Conservation (phyloP, 2,888 invertebrate genomes). For the Allophyes oxyacanthae region DNA sequence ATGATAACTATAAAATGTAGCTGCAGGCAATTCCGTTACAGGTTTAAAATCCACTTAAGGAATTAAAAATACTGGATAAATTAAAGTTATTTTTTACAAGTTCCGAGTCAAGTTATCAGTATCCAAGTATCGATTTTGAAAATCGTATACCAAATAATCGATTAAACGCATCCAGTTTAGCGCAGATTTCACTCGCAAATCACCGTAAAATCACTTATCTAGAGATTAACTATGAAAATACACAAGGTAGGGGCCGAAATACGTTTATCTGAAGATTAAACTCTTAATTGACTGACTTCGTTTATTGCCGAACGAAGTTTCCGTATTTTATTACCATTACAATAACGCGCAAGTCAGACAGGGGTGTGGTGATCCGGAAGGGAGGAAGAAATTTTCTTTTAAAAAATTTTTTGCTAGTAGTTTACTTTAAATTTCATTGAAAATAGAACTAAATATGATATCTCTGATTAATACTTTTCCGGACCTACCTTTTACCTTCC, state of each 20-base stretch:
- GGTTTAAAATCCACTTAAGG: conserved; percentile 27
- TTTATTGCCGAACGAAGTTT: conserved; percentile 47
- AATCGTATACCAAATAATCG: conserved; percentile 34
- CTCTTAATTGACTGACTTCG: conserved; percentile 63
- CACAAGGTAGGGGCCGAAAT: conserved; percentile 51
- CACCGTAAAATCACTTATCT: conserved; percentile 35
- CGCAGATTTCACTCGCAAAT: conserved; percentile 21
- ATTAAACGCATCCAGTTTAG: conserved; percentile 11
- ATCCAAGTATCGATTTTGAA: conserved; percentile 32
- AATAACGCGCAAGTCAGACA: conserved; percentile 17
- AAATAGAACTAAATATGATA: too few species aligned
- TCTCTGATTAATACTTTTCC: too few species aligned
- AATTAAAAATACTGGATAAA: conserved; percentile 47
- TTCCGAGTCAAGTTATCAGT: conserved; percentile 18
- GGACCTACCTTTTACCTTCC: neutral
- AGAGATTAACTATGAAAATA: conserved; percentile 41
- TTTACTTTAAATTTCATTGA: too few species aligned
- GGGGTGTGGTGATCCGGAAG: conserved; percentile 1
- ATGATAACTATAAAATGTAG: conserved; percentile 43
- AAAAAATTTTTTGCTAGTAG: too few species aligned
- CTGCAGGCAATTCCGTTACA: conserved; percentile 49
- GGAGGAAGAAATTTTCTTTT: neutral
- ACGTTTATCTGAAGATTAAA: conserved; percentile 47
- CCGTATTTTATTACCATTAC: conserved; percentile 62
- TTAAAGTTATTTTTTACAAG: conserved; percentile 30